These are phyloP conservation scores for Bedellia somnulentella DNA, from an alignment of 2,888 invertebrate species.

Conservation along the genomic window DNA sequence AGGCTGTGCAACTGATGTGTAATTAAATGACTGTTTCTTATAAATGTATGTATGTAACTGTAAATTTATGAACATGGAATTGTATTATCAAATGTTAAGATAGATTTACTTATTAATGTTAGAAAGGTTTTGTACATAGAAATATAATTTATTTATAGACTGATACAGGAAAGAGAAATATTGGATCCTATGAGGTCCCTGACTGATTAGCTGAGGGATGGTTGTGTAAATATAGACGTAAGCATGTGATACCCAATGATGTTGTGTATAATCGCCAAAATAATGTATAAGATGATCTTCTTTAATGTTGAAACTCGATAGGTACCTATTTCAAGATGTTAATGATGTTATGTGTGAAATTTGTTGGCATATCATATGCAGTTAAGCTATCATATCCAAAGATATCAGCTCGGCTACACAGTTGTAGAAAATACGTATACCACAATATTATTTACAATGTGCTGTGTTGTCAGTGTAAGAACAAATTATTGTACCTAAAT, in stretches of 20 bases:
- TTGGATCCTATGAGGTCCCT: conserved; percentile 50
- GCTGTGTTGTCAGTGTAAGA: conserved; percentile 1
- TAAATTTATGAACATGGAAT: conserved; percentile 20
- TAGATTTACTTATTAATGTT: conserved; percentile 26
- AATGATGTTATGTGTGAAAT: background rate
- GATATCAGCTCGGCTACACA: conserved; percentile 10
- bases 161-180: conserved; percentile 42
- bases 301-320: conserved; percentile 5
- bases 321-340: conserved; percentile 4
- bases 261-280: conserved; percentile 56
- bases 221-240: conserved; percentile 28
- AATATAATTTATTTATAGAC: conserved; percentile 54
- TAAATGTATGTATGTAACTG: conserved; percentile 13
- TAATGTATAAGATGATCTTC: conserved; percentile 15
- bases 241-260: conserved; percentile 49
- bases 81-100: conserved; percentile 29
- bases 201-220: conserved; percentile 58
- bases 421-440: conserved; percentile 1
- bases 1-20: conserved; percentile 91
- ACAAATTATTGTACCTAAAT: conserved; percentile 1
- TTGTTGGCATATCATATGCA: conserved; percentile 1
- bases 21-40: conserved; percentile 19
- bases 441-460: background rate
- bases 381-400: conserved; percentile 14
- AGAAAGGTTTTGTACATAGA: conserved; percentile 38